phyloP scores from a whole-genome alignment of 2,113 vertebrate species.

The Boleophthalmus pectinirostris region DNA sequence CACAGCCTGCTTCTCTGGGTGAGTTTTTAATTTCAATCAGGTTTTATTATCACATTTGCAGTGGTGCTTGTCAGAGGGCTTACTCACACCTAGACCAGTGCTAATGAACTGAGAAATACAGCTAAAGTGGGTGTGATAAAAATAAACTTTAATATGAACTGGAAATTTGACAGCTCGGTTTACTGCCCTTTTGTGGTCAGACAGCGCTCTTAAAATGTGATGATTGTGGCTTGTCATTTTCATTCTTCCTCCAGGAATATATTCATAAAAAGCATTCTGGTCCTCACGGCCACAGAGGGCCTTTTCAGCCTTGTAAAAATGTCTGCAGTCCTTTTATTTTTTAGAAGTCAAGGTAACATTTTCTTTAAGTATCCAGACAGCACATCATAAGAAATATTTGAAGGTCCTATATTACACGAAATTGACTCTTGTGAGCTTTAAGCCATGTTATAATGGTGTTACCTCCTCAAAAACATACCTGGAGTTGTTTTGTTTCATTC shows the following conservation, averaged over 20 bases:
- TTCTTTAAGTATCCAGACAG: not conserved
- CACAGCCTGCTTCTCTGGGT: not conserved
- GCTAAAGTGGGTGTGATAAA: slow-evolving; percentile 33
- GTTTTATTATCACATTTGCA: slow-evolving; percentile 3
- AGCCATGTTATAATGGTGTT: no score
- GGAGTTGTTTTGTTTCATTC: no score
- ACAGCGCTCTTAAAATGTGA: slow-evolving; percentile 1
- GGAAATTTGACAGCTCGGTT: slow-evolving; percentile 7
- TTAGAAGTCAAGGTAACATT: not conserved
- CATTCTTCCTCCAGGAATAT: not conserved
- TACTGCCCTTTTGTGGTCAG: slow-evolving; percentile 11
- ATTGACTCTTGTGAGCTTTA: no score
- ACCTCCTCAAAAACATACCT: no score
- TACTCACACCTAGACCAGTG: slow-evolving; percentile 25
- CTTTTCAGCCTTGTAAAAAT: not conserved
- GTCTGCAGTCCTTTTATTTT: not conserved
- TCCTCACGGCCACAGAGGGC: not conserved
- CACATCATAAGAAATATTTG: not conserved
- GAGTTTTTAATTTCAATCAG: slow-evolving; percentile 22
- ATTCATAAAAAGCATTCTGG: not conserved
- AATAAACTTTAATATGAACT: slow-evolving; percentile 9
- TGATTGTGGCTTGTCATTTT: slow-evolving; percentile 8
- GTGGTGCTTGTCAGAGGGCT: slow-evolving; percentile 24
- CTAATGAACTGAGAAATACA: slow-evolving; percentile 55
- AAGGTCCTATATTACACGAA: no score